A percentile compares a stretch with the other conserved stretches of the same genome.
phyloP scores from a whole-genome alignment of 2,888 invertebrate genomes.

The Drosophila maculinotata region DNA sequence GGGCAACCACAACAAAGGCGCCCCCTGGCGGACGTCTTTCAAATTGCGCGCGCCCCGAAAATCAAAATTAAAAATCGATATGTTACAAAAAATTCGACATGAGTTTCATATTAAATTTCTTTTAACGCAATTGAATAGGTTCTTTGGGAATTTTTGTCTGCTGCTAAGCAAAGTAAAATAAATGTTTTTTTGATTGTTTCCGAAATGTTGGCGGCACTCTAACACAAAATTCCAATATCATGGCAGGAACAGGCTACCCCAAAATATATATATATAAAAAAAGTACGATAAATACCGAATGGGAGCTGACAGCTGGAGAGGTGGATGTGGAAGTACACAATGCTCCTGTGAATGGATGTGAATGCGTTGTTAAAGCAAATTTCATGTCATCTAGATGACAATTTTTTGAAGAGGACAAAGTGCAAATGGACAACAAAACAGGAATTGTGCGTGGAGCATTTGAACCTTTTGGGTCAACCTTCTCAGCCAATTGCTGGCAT shows the following conservation, averaged over 20 bases:
- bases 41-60: constrained; percentile 25
- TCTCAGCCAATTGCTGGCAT: constrained; percentile 31
- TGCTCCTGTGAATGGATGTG: constrained; percentile 20
- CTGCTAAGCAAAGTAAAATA: constrained; percentile 1
- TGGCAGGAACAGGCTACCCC: constrained; percentile 35
- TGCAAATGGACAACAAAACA: constrained; percentile 53
- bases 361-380: constrained; percentile 63
- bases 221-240: constrained; percentile 75
- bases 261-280: not conserved
- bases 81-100: constrained; percentile 46
- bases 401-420: constrained; percentile 56
- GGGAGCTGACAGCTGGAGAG: constrained; percentile 33
- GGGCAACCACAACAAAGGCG: constrained; percentile 56
- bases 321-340: constrained; percentile 5
- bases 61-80: constrained; percentile 57
- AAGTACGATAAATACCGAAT: constrained; percentile 7
- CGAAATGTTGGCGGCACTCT: constrained; percentile 73
- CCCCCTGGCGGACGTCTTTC: constrained; percentile 21
- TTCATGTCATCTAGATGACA: constrained; percentile 62
- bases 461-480: constrained; percentile 33
- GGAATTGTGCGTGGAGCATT: no score
- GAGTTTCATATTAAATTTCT: constrained; percentile 74
- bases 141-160: constrained; percentile 29
- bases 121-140: constrained; percentile 66
- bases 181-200: constrained; percentile 61